phyloP scores from a whole-genome alignment of 1,140 invertebrate genomes.

The Drosophila sechellia region DNA sequence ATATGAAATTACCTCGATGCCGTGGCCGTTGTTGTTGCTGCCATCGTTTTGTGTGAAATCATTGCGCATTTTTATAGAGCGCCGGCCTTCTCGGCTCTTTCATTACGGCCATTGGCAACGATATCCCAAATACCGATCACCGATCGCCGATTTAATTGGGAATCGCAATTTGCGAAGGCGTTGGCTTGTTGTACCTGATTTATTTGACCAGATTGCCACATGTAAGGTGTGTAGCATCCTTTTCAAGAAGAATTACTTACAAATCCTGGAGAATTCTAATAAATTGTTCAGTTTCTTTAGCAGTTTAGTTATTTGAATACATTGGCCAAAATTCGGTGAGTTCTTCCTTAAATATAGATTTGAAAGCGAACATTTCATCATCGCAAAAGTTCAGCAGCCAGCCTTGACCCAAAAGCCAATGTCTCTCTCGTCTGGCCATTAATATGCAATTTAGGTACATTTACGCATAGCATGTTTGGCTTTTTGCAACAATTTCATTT shows the following conservation, averaged over 20 bases:
- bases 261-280: neutral
- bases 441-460: conserved; percentile 29
- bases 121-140: conserved; percentile 32
- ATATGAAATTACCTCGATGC: conserved; percentile 77
- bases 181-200: conserved; percentile 31
- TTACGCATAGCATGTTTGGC: conserved; percentile 18
- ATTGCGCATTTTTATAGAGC: conserved; percentile 60
- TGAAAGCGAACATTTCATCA: neutral
- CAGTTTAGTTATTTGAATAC: too few relatives aligned
- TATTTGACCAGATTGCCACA: neutral
- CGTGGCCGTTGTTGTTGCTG: conserved; percentile 19
- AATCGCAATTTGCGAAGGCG: conserved; percentile 35
- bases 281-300: neutral
- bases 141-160: conserved; percentile 39
- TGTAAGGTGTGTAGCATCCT: conserved; percentile 3
- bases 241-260: neutral
- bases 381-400: conserved; percentile 11
- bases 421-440: conserved; percentile 10
- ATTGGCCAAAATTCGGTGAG: too few relatives aligned
- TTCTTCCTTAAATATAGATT: neutral
- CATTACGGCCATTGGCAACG: conserved; percentile 47
- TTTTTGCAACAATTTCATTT: conserved; percentile 24
- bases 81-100: conserved; percentile 50
- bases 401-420: conserved; percentile 21
- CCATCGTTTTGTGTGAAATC: conserved; percentile 78